phyloP scores from a whole-genome alignment of 2,797 vertebrate genomes.

The Gephyroberyx darwinii region DNA sequence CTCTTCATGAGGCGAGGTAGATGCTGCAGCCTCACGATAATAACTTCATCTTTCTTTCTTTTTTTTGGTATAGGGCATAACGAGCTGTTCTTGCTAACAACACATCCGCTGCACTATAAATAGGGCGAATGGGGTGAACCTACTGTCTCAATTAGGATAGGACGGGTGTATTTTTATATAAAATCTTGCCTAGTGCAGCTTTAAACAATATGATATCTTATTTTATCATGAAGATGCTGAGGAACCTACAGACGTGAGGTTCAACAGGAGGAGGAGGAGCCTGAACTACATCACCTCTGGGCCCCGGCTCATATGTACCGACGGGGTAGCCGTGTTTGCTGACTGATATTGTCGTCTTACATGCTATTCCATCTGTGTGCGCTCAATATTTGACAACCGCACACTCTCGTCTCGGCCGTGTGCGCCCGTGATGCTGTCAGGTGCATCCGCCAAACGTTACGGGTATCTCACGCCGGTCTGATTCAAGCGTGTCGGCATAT shows the following conservation, averaged over 20 bases:
- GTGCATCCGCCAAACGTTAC: background rate
- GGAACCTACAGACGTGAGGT: conserved; percentile 17
- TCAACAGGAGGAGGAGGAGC: background rate
- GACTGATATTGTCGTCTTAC: no score
- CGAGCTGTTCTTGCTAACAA: background rate
- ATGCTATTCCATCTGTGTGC: no score
- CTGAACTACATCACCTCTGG: background rate
- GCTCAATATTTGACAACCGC: no score
- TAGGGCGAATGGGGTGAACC: conserved; percentile 39
- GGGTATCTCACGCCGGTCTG: background rate
- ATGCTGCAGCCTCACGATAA: background rate
- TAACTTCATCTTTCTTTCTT: background rate
- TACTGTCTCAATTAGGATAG: conserved; percentile 32
- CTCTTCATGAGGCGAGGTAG: background rate
- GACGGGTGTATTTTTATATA: conserved; percentile 18
- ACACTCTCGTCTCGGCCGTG: no score
- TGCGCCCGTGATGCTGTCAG: no score
- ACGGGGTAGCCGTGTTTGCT: no score
- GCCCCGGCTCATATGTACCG: no score
- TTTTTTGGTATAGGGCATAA: background rate
- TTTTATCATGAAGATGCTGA: conserved; percentile 4
- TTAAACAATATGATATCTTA: conserved; percentile 3
- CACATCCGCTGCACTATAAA: background rate
- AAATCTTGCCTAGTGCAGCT: conserved; percentile 5
- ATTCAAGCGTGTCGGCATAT: conserved; percentile 11